A percentile compares a stretch with the other conserved stretches of the same genome.
These are phyloP conservation scores for Epistrophe grossulariae DNA, from an alignment of 2,888 invertebrate species.

Conservation along the genomic window DNA sequence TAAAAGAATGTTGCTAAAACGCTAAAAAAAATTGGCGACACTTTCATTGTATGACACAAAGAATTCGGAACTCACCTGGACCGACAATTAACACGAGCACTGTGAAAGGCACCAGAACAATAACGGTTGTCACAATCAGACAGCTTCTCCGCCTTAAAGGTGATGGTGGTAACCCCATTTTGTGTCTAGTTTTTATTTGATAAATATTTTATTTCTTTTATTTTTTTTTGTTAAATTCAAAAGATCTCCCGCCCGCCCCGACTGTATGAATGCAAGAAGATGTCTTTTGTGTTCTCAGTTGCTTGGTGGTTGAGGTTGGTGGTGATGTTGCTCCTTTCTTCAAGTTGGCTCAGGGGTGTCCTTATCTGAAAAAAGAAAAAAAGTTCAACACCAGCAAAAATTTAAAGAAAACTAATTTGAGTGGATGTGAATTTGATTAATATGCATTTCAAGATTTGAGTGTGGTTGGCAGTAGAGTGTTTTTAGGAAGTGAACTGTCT, in stretches of 20 bases:
- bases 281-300: constrained; percentile 31
- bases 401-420: constrained; percentile 32
- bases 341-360: constrained; percentile 45
- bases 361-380: constrained; percentile 47
- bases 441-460: constrained; percentile 49
- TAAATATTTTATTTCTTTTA: constrained; percentile 63
- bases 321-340: constrained; percentile 54
- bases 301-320: constrained; percentile 47
- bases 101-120: constrained; percentile 76
- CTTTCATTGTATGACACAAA: constrained; percentile 13
- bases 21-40: constrained; percentile 32
- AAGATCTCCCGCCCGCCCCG: constrained; percentile 31
- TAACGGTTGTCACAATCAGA: constrained; percentile 75
- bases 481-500: constrained; percentile 5
- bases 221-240: not conserved
- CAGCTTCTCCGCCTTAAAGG: constrained; percentile 74
- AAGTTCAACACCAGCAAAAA: not conserved
- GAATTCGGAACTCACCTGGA: constrained; percentile 65
- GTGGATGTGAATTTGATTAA: constrained; percentile 65
- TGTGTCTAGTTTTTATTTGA: constrained; percentile 45
- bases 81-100: constrained; percentile 75
- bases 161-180: constrained; percentile 73
- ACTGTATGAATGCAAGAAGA: constrained; percentile 36
- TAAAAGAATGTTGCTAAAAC: too few species aligned
- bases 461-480: not conserved